Base-by-base conservation (phyloP, 2,888 invertebrate species). In the Metopia argyrocephala region DNA sequence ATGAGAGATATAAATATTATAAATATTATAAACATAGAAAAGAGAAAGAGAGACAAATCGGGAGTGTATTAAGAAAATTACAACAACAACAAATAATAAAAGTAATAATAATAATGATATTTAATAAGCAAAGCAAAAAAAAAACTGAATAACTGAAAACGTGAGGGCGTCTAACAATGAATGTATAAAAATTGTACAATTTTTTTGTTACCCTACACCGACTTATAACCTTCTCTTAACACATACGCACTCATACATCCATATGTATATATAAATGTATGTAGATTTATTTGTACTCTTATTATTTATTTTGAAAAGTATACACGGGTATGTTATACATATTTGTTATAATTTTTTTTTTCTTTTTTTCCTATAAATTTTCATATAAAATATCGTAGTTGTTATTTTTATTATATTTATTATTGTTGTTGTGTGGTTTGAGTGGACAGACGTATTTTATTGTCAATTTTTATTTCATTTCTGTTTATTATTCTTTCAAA, bases 81-180 rank as follows among this genome's bases (percentile, higher is more conserved):
- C 3, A 38, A 38, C 12, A 38, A 38, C 9, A 15, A 15, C 12
- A 38, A 2, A 38, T 1, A 38, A 9, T 31, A 15, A 38, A 38
- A n/a, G n/a, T n/a, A n/a, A n/a, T n/a, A n/a, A n/a, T n/a, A n/a
- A n/a, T n/a, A n/a, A 38, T 38, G 38, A 38, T 38, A 38, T 38
- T 38, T 38, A 6, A 4, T 28, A 59, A 59, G 31, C n/a, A 48
- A 38, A 38, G 5, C 74, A 28, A 65, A 57, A 74, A n/a, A 74
- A n/a, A 23, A 69, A 69, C 48, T 70, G 20, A 61, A 68, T 74
- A 73, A 76, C 76, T 68, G 27, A 54, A 64, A 81, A 78, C 61
- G 80, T 81, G 80, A 81, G 78, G 80, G 80, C 76, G 80, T 76
- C 69, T 74, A 76, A n/a, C n/a, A n/a, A n/a, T n/a, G n/a, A n/a